Conservation (phyloP, 2,888 invertebrate species). For the Sphinx pinastri region DNA sequence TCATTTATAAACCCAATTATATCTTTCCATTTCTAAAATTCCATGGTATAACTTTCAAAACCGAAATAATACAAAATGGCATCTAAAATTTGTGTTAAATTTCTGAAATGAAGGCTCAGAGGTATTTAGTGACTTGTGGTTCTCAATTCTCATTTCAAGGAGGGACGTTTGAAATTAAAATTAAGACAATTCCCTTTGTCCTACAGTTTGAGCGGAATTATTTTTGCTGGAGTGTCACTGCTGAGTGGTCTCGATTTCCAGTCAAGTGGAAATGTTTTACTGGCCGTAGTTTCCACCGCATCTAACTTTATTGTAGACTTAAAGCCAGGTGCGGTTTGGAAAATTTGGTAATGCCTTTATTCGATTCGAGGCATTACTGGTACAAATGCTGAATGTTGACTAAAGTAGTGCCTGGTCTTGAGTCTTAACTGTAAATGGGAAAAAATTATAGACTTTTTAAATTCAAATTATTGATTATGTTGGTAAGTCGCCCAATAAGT, state of each 20-base stretch:
- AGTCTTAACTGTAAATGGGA: too few species aligned
- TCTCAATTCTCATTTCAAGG: slow-evolving; percentile 15
- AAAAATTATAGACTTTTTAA: too few species aligned
- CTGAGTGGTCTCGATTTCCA: slow-evolving; percentile 36
- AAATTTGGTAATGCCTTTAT: slow-evolving; percentile 6
- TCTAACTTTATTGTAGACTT: slow-evolving; percentile 2
- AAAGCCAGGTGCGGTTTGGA: slow-evolving; percentile 19
- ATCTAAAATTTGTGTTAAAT: neutral
- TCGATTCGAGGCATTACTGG: neutral
- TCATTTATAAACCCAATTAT: neutral
- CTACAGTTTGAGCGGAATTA: slow-evolving; percentile 33
- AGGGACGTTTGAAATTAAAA: slow-evolving; percentile 33
- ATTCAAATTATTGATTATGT: too few species aligned
- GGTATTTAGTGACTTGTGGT: slow-evolving; percentile 12
- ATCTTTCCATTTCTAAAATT: neutral
- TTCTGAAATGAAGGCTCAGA: slow-evolving; percentile 12
- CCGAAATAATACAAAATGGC: too few species aligned
- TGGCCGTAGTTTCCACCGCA: slow-evolving; percentile 21
- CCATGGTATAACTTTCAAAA: neutral
- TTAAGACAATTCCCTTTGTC: slow-evolving; percentile 38
- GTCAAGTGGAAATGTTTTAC: slow-evolving; percentile 30
- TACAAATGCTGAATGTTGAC: neutral
- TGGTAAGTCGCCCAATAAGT: too few species aligned
- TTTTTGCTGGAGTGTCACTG: slow-evolving; percentile 27
- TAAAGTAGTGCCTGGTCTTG: too few species aligned